Conservation (phyloP, 2,797 vertebrate genomes). For the Schizothorax lantsangensis region DNA sequence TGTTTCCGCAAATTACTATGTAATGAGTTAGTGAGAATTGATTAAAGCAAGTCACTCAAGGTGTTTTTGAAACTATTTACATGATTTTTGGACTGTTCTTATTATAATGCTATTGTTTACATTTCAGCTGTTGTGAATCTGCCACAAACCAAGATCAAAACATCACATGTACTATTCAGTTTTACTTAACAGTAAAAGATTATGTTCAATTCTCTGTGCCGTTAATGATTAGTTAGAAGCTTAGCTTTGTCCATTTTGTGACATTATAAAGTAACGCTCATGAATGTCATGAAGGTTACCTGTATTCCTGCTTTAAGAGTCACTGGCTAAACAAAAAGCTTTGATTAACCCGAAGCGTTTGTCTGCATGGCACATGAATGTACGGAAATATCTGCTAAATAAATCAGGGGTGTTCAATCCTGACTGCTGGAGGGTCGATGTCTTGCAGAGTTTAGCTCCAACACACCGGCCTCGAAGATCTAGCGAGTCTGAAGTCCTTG, state of each 20-base stretch:
- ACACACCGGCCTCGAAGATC: not conserved
- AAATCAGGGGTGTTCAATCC: not conserved
- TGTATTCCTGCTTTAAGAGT: not conserved
- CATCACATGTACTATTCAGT: not conserved
- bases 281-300: not conserved
- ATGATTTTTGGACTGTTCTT: too few species aligned
- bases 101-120: not conserved
- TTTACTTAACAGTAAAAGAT: not conserved
- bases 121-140: not conserved
- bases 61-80: not conserved
- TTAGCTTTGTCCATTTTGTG: not conserved
- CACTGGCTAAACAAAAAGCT: not conserved
- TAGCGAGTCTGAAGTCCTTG: not conserved
- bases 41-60: not conserved
- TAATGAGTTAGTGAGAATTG: not conserved
- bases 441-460: not conserved
- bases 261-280: not conserved
- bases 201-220: not conserved
- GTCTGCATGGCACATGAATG: not conserved
- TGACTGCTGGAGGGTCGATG: not conserved
- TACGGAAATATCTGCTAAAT: not conserved
- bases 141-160: not conserved
- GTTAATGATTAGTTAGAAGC: not conserved
- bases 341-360: not conserved
- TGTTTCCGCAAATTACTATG: not conserved